Percentiles rank a stretch among this genome's conserved stretches.
Evolutionary conservation across 2,888 invertebrate genomes (phyloP).

Genomic region (Shargacucullia verbasci): DNA sequence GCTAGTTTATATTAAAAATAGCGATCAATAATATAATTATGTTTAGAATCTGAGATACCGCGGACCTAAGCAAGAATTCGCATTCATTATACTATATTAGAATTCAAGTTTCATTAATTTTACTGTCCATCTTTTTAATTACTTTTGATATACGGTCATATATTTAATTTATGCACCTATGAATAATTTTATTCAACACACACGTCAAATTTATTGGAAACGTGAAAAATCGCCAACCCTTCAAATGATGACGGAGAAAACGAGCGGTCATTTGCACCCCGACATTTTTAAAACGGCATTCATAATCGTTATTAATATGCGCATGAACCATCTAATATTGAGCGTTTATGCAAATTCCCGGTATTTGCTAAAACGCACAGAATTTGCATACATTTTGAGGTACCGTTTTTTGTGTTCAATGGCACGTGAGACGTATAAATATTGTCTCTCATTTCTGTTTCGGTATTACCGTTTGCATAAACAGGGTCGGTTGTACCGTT

Average conservation of each 20-base stretch:
- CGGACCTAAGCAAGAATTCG: no score
- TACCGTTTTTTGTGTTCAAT: conserved; percentile 79
- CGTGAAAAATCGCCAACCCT: conserved; percentile 65
- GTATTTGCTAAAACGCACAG: conserved; percentile 65
- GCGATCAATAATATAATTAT: no score
- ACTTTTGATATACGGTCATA: no score
- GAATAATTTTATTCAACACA: conserved; percentile 51
- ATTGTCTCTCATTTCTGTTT: conserved; percentile 75
- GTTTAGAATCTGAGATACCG: no score
- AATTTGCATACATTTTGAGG: conserved; percentile 82
- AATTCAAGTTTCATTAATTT: no score
- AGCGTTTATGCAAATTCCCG: conserved; percentile 75
- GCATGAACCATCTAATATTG: conserved; percentile 72
- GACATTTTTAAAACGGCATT: conserved; percentile 63
- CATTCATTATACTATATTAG: no score
- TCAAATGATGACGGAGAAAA: conserved; percentile 59
- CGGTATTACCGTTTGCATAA: conserved; percentile 68
- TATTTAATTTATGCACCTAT: conserved; percentile 48
- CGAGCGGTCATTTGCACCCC: conserved; percentile 63
- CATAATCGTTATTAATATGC: conserved; percentile 75
- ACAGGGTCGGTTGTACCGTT: conserved; percentile 64
- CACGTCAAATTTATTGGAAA: conserved; percentile 50
- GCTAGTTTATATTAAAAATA: no score
- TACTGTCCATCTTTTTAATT: no score
- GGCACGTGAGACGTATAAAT: conserved; percentile 81